Evolutionary conservation across 2,113 vertebrate genomes (phyloP).

Genomic region (Corythornis vintsioides): DNA sequence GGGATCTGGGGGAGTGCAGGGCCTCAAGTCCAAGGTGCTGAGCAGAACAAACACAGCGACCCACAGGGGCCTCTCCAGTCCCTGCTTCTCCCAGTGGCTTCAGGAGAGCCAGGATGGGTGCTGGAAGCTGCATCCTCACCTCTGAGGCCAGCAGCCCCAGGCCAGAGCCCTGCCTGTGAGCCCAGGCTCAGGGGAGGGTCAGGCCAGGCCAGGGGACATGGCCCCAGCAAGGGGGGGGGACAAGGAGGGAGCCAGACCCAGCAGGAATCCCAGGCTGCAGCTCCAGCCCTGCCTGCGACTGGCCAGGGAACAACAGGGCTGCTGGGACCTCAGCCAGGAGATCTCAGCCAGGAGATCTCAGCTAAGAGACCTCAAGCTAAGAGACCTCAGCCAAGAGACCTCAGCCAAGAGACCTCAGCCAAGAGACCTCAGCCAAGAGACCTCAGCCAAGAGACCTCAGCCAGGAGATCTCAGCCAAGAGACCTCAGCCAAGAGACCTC

Average conservation of each 20-base stretch:
- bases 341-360: too few relatives aligned
- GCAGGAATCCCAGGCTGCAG: too few relatives aligned
- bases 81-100: not conserved
- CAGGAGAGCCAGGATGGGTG: not conserved
- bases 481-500: too few relatives aligned
- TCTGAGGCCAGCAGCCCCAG: not conserved
- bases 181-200: too few relatives aligned
- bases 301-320: accelerated
- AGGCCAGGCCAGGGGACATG: not conserved
- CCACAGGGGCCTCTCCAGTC: not conserved
- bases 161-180: too few relatives aligned
- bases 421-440: too few relatives aligned
- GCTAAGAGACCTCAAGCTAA: not conserved
- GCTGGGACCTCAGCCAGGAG: not conserved
- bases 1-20: accelerated
- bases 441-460: not conserved
- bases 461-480: too few relatives aligned
- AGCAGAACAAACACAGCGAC: not conserved
- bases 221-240: too few relatives aligned
- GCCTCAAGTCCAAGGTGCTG: not conserved
- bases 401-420: too few relatives aligned
- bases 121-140: not conserved
- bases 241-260: too few relatives aligned
- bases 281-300: not conserved
- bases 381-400: too few relatives aligned